phyloP scores from a whole-genome alignment of 2,113 vertebrate genomes.

The Manacus vitellinus region DNA sequence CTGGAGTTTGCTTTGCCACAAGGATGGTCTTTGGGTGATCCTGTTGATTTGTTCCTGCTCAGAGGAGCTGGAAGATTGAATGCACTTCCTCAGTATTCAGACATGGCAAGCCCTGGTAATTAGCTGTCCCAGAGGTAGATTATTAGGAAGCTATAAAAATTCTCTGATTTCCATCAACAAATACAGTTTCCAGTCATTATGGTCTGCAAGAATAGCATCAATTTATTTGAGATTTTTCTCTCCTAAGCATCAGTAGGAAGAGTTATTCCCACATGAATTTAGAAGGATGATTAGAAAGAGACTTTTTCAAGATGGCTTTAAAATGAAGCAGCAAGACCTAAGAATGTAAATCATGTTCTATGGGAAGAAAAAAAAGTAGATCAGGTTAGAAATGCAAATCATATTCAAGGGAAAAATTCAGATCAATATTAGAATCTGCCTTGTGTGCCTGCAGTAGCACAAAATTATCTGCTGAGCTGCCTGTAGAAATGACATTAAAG shows the following conservation, averaged over 20 bases:
- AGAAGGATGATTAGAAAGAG: conserved; percentile 64
- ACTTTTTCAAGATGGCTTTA: conserved; percentile 58
- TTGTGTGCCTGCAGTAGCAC: conserved; percentile 59
- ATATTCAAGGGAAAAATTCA: conserved; percentile 60
- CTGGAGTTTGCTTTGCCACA: not conserved
- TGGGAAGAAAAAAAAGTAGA: conserved; percentile 34
- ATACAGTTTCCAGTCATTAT: conserved; percentile 47
- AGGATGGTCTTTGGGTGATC: not conserved
- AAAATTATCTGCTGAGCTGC: conserved; percentile 57
- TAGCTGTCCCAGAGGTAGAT: conserved; percentile 51
- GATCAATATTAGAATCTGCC: conserved; percentile 71
- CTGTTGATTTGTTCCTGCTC: not conserved
- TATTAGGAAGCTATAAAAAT: conserved; percentile 51
- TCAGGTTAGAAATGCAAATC: conserved; percentile 68
- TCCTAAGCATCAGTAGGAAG: conserved; percentile 43
- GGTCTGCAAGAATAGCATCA: conserved; percentile 23
- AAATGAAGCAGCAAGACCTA: conserved; percentile 57
- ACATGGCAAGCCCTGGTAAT: conserved; percentile 27
- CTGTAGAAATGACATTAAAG: conserved; percentile 32
- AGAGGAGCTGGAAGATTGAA: not conserved
- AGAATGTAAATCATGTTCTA: conserved; percentile 69
- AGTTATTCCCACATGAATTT: conserved; percentile 66
- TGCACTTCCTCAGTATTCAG: conserved; percentile 27
- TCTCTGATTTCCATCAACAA: conserved; percentile 60
- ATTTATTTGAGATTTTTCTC: conserved; percentile 57